Conservation (phyloP, 1,140 invertebrate species). For the Cydia splendana region DNA sequence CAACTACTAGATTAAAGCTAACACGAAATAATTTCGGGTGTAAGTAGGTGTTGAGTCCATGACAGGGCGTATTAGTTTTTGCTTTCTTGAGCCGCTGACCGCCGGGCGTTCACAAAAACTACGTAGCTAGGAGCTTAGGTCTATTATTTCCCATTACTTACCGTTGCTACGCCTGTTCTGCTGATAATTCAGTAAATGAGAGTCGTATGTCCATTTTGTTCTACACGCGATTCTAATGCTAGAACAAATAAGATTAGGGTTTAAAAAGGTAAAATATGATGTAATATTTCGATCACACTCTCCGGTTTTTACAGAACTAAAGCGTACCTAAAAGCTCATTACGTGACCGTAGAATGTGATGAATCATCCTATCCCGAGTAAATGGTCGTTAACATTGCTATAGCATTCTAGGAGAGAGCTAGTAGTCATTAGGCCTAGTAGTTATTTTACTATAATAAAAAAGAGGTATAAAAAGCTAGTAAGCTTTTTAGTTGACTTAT, state of each 20-base stretch:
- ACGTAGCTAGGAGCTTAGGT: not conserved
- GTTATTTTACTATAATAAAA: not conserved
- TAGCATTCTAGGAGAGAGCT: not conserved
- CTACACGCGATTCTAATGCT: not conserved
- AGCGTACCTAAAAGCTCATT: not conserved
- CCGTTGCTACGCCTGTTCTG: not conserved
- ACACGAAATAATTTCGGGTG: not conserved
- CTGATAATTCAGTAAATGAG: not conserved
- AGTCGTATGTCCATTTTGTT: not conserved
- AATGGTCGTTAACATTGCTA: not conserved
- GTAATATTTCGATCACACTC: not conserved
- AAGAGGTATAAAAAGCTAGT: too few species aligned
- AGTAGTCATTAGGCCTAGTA: not conserved
- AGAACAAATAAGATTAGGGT: not conserved
- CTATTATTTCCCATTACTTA: not conserved
- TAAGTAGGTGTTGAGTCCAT: not conserved
- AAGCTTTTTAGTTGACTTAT: too few species aligned
- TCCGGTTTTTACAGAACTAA: not conserved
- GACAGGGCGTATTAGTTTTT: not conserved
- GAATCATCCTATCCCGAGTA: not conserved
- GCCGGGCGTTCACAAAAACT: constrained; percentile 5
- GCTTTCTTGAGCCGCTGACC: not conserved
- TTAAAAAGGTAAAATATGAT: not conserved
- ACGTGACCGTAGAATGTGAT: not conserved
- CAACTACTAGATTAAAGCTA: not conserved